These are phyloP conservation scores for Phaethon lepturus DNA, from an alignment of 2,113 vertebrate species.

Conservation along the genomic window DNA sequence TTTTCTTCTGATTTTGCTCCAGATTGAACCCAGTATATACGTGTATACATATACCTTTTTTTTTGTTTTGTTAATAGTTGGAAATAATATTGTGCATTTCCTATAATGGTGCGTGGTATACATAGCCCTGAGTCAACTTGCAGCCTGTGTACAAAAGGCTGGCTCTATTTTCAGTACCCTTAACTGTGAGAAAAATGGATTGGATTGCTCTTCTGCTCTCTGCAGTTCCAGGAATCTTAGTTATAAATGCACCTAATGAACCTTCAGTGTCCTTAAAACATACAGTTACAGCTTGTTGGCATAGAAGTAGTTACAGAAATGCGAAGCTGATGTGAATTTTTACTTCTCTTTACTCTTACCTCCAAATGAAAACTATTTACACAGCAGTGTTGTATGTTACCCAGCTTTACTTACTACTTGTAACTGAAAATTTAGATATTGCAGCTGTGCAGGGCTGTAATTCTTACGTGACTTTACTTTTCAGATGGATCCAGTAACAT, in stretches of 20 bases:
- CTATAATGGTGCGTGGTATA: neutral
- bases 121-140: rapidly evolving
- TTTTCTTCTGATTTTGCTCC: neutral
- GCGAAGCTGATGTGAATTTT: neutral
- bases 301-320: neutral
- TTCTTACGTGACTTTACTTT: neutral
- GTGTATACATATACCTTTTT: no score
- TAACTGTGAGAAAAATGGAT: neutral
- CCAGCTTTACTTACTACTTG: neutral
- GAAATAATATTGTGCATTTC: neutral
- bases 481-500: neutral
- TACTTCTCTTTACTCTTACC: neutral
- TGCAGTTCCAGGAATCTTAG: neutral
- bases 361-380: neutral
- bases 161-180: neutral
- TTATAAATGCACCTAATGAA: neutral
- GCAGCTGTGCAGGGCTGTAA: neutral
- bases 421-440: neutral
- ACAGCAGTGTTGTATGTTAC: neutral
- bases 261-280: neutral
- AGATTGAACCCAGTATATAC: neutral
- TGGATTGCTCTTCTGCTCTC: neutral
- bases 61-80: neutral
- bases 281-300: neutral
- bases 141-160: neutral